A percentile compares a stretch with the other conserved stretches of the same genome.
Conservation (phyloP, 2,113 vertebrate species). For the Odontophorus gujanensis region DNA sequence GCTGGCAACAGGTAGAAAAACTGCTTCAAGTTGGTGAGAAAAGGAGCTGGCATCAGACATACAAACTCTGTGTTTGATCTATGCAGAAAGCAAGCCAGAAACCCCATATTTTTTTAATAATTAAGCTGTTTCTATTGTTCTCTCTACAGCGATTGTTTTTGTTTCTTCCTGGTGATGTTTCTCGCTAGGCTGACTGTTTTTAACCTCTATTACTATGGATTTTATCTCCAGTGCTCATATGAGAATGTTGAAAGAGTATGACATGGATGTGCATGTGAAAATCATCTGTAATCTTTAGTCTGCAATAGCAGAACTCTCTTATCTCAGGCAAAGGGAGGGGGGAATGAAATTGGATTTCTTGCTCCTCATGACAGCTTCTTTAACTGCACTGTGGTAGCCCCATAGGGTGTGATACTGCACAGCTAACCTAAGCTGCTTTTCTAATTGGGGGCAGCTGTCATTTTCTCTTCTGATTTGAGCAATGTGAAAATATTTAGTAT, state of each 20-base stretch:
- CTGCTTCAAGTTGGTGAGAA: not conserved
- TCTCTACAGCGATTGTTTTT: not conserved
- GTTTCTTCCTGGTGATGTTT: not conserved
- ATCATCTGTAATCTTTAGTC: constrained; percentile 53
- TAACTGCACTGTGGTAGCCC: constrained; percentile 19
- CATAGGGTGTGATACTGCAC: not conserved
- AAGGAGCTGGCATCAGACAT: rapidly evolving
- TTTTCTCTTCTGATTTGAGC: not conserved
- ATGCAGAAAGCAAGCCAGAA: not conserved
- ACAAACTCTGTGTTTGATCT: not conserved
- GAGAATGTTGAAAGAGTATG: constrained; percentile 36
- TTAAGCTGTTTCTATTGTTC: not conserved
- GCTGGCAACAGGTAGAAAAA: not conserved
- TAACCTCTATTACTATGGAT: not conserved
- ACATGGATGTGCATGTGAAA: constrained; percentile 26
- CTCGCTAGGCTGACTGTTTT: not conserved
- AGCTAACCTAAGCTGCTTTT: constrained; percentile 47
- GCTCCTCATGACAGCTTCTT: not conserved
- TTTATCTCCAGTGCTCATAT: constrained; percentile 37
- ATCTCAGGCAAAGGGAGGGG: not conserved
- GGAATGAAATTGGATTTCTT: constrained; percentile 61
- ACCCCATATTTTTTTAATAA: not conserved
- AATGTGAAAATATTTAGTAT: not conserved
- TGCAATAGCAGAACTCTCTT: constrained; percentile 51
- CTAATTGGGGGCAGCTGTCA: constrained; percentile 4